Evolutionary conservation across 1,140 invertebrate species (phyloP).

Genomic region (Hesperophylax magnus): DNA sequence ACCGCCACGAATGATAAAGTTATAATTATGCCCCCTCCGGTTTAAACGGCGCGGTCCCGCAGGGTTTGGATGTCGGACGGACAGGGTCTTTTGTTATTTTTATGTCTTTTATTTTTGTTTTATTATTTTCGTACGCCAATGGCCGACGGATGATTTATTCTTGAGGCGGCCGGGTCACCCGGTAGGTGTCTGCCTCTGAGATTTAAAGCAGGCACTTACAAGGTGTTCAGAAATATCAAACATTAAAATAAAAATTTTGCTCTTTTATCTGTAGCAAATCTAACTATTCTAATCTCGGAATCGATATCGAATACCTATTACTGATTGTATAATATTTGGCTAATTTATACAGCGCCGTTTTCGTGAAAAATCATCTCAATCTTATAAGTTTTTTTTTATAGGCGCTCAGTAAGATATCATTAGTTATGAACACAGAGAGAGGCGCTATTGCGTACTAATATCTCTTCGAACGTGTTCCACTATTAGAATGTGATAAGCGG

Average conservation of each 20-base stretch:
- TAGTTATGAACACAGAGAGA: too few species aligned
- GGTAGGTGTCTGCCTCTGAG: conserved; percentile 8
- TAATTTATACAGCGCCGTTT: too few species aligned
- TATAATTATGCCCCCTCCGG: conserved; percentile 31
- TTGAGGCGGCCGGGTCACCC: conserved; percentile 28
- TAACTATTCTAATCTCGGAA: too few species aligned
- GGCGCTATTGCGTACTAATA: too few species aligned
- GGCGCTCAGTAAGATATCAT: too few species aligned
- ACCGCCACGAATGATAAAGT: conserved; percentile 35
- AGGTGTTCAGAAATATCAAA: not conserved
- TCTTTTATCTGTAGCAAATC: too few species aligned
- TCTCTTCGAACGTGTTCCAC: too few species aligned
- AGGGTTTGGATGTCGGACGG: not conserved
- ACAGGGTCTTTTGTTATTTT: conserved; percentile 8
- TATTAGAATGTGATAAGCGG: too few species aligned
- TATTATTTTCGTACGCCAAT: conserved; percentile 34
- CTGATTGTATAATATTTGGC: too few species aligned
- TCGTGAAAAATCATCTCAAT: too few species aligned
- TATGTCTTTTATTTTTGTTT: not conserved
- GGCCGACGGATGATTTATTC: conserved; percentile 23
- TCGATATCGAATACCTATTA: too few species aligned
- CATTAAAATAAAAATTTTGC: not conserved
- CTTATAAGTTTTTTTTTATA: too few species aligned
- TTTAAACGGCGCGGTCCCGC: conserved; percentile 13
- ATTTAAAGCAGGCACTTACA: not conserved